Evolutionary conservation across 2,888 invertebrate species (phyloP), one percentile per base, ranked within the genome.

Genomic region (Priocnemis perturbator): DNA sequence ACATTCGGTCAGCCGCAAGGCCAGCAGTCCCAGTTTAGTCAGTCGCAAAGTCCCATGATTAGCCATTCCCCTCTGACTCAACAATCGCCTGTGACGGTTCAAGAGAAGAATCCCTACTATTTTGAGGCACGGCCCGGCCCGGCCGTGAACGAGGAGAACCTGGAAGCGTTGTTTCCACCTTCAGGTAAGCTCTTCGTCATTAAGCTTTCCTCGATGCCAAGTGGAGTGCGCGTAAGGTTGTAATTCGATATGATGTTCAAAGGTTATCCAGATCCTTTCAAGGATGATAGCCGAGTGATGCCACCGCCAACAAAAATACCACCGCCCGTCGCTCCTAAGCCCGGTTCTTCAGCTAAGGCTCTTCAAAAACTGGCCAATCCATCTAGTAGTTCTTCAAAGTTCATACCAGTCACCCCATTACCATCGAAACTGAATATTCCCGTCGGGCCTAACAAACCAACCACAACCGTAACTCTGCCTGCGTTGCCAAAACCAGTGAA

Each of bases 241-340:
- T 60, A 45, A 26, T 0, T 45, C 17, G 11, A 21, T 45, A 11
- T 66, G 56, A 44, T 44, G 21, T 63, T 64, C 71, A 57, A 72
- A 88, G 91, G 91, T 48, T 94, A 93, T 89, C 93, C 94, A 20
- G 94, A 94, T 90, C 94, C 94, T 3, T 94, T 94, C 81, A 92
- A 93, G 89, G 94, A 94, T 77, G 91, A 91, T 62, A 70, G 82
- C 3, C 81, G 86, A 55, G 73, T 84, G 1, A 84, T 87, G 84
- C 84, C 86, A 15, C 86, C 87, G 0, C 82, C 87, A 14, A 59
- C 85, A 3, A 89, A 87, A 81, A 89, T 88, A 58, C 88, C 88
- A 66, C 87, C 88, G 3, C 85, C 86, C 5, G 85, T 87, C 17
- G 88, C 87, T 44, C 84, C 89, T 0, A 88, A 89, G 64, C 85